Percentiles rank a stretch among this genome's conserved stretches.
Conservation (phyloP, 1,140 invertebrate species). For the Hestina assimilis region DNA sequence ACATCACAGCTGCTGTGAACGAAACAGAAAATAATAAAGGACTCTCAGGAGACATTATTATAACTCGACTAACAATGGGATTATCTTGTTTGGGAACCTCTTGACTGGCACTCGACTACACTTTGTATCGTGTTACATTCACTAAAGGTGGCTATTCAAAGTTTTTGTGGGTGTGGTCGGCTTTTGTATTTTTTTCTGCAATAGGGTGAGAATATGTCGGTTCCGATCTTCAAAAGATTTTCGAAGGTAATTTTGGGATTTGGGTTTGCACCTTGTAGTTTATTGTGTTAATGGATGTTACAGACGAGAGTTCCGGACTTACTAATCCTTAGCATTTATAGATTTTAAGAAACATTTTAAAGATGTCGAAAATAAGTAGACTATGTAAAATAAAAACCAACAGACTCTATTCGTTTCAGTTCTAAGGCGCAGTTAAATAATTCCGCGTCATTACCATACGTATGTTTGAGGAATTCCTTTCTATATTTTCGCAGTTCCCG, state of each 20-base stretch:
- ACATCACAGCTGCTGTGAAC: slow-evolving; percentile 66
- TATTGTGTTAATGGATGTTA: slow-evolving; percentile 2
- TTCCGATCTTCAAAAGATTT: slow-evolving; percentile 36
- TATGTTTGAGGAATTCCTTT: no score
- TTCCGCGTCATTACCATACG: no score
- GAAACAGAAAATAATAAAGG: slow-evolving; percentile 69
- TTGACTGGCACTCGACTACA: slow-evolving; percentile 51
- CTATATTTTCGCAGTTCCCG: no score
- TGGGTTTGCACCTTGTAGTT: slow-evolving; percentile 51
- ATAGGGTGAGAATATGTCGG: slow-evolving; percentile 36
- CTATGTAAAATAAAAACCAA: no score
- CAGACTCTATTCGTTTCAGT: no score
- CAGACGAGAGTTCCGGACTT: slow-evolving; percentile 1
- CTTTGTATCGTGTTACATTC: slow-evolving; percentile 71
- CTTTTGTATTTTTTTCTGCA: slow-evolving; percentile 55
- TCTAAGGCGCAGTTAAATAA: no score
- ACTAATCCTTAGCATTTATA: not conserved
- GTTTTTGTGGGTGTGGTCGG: slow-evolving; percentile 72
- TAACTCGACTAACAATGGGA: slow-evolving; percentile 75
- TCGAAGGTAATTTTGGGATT: slow-evolving; percentile 36
- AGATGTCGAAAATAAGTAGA: no score
- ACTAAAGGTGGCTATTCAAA: slow-evolving; percentile 63
- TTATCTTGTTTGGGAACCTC: slow-evolving; percentile 73
- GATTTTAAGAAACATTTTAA: not conserved
- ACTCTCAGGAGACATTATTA: slow-evolving; percentile 70